A percentile compares a stretch with the other conserved stretches of the same genome.
Conservation (phyloP, 1,140 invertebrate genomes). For the Pararge aegeria region DNA sequence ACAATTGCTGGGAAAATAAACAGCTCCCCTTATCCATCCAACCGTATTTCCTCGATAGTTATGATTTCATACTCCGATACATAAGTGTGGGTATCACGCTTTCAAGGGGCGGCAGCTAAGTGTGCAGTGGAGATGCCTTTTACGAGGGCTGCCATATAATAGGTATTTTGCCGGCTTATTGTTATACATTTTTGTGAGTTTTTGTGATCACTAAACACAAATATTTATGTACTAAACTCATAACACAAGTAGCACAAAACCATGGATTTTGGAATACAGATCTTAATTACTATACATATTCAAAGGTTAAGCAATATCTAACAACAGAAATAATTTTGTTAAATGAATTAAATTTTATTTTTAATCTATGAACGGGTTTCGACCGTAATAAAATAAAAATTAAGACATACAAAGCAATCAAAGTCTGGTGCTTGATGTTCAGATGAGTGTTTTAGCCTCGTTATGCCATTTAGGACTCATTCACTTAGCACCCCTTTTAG, state of each 20-base stretch:
- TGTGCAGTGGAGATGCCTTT: constrained; percentile 55
- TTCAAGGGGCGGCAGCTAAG: constrained; percentile 44
- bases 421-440: background rate
- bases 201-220: no score
- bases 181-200: background rate
- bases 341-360: no score
- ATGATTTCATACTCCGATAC: constrained; percentile 18
- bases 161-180: background rate
- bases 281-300: no score
- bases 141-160: constrained; percentile 25
- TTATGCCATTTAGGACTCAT: constrained; percentile 1
- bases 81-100: constrained; percentile 40
- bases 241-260: no score
- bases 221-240: no score
- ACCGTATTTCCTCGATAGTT: constrained; percentile 14
- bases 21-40: background rate
- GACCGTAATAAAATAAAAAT: no score
- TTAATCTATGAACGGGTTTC: no score
- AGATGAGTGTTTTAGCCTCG: background rate
- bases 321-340: no score
- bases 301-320: no score
- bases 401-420: no score
- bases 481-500: background rate
- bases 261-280: no score
- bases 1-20: constrained; percentile 18